Evolutionary conservation across 2,113 vertebrate species (phyloP).

Genomic region (Elephas maximus): DNA sequence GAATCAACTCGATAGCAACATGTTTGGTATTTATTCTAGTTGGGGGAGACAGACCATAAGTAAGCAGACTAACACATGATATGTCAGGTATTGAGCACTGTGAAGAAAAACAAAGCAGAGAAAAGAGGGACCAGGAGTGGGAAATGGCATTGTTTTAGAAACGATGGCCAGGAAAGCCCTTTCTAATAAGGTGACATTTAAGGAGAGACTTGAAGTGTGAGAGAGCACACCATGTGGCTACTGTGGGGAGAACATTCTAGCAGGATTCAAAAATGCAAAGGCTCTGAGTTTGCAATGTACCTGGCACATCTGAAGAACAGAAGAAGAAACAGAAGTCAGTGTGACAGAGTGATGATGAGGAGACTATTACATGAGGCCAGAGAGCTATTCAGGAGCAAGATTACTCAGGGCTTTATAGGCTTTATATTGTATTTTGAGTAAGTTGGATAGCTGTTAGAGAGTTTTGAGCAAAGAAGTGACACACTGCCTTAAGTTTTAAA

Average conservation of each 20-base stretch:
- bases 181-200: slow-evolving; percentile 37
- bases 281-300: slow-evolving; percentile 53
- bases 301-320: slow-evolving; percentile 33
- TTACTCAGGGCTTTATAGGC: neutral
- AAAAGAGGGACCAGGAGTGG: neutral
- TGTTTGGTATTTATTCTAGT: neutral
- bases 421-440: neutral
- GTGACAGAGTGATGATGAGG: neutral
- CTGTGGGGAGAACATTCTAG: slow-evolving; percentile 19
- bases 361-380: slow-evolving; percentile 37
- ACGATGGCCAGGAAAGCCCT: neutral
- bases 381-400: slow-evolving; percentile 18
- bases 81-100: neutral
- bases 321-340: neutral
- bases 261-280: slow-evolving; percentile 41
- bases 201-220: slow-evolving; percentile 51
- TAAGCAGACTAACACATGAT: neutral
- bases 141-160: neutral
- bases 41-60: neutral
- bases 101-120: neutral
- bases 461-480: neutral
- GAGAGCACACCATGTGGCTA: slow-evolving; percentile 19
- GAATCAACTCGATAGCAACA: too few relatives aligned
- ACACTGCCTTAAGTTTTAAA: neutral
- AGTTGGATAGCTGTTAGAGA: neutral